phyloP scores from a whole-genome alignment of 2,797 vertebrate genomes.

The Garrulus glandarius region DNA sequence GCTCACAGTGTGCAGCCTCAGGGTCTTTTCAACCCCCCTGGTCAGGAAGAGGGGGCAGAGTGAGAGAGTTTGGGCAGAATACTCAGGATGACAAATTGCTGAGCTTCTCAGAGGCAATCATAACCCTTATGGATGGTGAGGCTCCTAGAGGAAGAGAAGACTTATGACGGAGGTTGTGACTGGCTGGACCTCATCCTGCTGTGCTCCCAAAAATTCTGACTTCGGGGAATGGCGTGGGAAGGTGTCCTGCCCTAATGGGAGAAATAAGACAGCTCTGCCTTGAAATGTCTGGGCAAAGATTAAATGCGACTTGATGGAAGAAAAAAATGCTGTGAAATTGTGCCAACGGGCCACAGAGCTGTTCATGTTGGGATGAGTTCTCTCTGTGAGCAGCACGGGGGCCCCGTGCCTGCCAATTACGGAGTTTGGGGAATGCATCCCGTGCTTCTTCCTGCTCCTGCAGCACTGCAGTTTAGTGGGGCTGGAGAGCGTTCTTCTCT shows the following conservation, averaged over 20 bases:
- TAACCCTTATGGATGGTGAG: background rate
- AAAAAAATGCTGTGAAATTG: background rate
- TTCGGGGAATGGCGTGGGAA: background rate
- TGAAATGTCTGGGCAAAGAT: slow-evolving; percentile 41
- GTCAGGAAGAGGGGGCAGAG: background rate
- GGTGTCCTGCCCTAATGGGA: slow-evolving; percentile 1
- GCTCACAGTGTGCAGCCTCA: background rate
- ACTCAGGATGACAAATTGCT: background rate
- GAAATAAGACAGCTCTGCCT: slow-evolving; percentile 41
- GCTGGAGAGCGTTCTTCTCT: background rate
- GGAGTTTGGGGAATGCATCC: background rate
- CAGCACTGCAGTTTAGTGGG: background rate
- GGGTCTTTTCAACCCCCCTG: background rate
- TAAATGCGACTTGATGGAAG: background rate
- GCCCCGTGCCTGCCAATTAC: background rate
- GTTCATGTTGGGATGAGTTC: background rate
- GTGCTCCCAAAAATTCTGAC: background rate
- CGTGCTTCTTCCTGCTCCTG: background rate
- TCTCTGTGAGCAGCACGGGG: background rate
- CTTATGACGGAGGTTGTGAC: background rate
- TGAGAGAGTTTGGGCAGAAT: background rate
- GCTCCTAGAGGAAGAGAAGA: background rate
- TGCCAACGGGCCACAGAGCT: slow-evolving; percentile 11
- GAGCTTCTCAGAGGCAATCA: background rate
- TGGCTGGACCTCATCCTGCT: background rate